Percentiles rank a stretch among this genome's conserved stretches.
These are phyloP conservation scores for Nipponacmea schrenckii DNA, from an alignment of 2,888 invertebrate species.

Conservation along the genomic window DNA sequence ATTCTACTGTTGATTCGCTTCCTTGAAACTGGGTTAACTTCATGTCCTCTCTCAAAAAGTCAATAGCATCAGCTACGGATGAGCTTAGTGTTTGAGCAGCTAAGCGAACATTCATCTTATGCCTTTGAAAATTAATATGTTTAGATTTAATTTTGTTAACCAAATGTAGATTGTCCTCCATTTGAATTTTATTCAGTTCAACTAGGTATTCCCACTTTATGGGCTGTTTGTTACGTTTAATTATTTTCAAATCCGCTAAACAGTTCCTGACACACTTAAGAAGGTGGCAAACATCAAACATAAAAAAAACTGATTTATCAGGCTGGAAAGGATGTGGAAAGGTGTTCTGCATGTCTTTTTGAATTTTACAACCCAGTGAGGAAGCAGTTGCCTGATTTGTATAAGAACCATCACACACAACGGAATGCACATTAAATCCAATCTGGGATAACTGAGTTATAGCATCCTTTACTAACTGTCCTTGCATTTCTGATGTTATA, in stretches of 20 bases:
- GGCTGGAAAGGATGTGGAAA: slow-evolving; percentile 9
- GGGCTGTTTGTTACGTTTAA: not conserved
- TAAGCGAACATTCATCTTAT: too few species aligned
- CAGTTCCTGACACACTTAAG: slow-evolving; percentile 15
- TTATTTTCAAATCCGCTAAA: slow-evolving; percentile 9
- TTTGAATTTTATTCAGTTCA: slow-evolving; percentile 3
- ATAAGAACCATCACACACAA: too few species aligned
- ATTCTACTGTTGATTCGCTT: not conserved
- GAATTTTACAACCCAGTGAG: slow-evolving; percentile 9
- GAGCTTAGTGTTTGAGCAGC: not conserved
- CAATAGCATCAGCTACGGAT: not conserved
- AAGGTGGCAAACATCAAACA: slow-evolving; percentile 15
- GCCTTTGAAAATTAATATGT: too few species aligned
- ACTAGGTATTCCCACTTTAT: slow-evolving; percentile 11
- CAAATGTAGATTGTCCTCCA: not conserved
- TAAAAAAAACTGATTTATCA: not conserved
- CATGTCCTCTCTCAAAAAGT: not conserved
- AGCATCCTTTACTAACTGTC: slow-evolving; percentile 14
- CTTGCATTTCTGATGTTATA: not conserved
- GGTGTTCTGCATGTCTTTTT: not conserved
- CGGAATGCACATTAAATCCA: slow-evolving; percentile 9
- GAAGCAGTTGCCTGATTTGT: too few species aligned
- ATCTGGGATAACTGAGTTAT: not conserved
- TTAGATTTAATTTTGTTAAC: not conserved
- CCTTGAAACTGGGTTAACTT: not conserved